These are phyloP conservation scores for Mesocentrotus franciscanus DNA, from an alignment of 53 echinoderm and acorn worm species.

Conservation along the genomic window DNA sequence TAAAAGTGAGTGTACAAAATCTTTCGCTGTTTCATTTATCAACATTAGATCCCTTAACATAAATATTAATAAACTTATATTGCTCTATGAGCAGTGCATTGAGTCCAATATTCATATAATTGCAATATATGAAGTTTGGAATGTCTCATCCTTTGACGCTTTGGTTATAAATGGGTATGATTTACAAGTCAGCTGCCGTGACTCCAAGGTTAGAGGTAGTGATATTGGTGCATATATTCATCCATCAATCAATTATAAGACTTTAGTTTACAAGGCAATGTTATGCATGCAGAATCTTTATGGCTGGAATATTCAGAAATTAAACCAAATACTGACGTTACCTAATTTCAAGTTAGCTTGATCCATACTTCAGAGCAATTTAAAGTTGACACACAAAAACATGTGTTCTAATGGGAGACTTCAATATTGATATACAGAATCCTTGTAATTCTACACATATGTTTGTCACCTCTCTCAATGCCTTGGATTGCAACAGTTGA, in stretches of 20 bases:
- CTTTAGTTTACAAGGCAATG: neutral
- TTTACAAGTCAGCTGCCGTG: neutral
- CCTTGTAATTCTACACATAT: too few relatives aligned
- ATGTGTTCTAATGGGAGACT: too few relatives aligned
- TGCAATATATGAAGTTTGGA: neutral
- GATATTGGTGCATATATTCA: neutral
- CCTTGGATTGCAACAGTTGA: too few relatives aligned
- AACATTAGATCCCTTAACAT: neutral
- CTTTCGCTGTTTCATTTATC: neutral
- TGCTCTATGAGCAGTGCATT: neutral
- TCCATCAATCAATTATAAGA: neutral
- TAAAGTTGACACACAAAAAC: too few relatives aligned
- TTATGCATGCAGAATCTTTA: too few relatives aligned
- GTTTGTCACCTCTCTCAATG: too few relatives aligned
- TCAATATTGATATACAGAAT: too few relatives aligned
- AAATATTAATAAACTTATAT: neutral
- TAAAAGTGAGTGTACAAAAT: neutral
- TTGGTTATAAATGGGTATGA: neutral
- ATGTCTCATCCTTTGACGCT: neutral
- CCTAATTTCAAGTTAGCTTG: too few relatives aligned
- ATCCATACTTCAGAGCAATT: too few relatives aligned
- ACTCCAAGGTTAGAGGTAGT: neutral
- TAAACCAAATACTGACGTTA: too few relatives aligned
- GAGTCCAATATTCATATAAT: neutral
- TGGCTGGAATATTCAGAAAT: too few relatives aligned